phyloP scores from a whole-genome alignment of 30 jellyfish, hydroid and myxozoan genomes.

The Nemopilema nomurai region DNA sequence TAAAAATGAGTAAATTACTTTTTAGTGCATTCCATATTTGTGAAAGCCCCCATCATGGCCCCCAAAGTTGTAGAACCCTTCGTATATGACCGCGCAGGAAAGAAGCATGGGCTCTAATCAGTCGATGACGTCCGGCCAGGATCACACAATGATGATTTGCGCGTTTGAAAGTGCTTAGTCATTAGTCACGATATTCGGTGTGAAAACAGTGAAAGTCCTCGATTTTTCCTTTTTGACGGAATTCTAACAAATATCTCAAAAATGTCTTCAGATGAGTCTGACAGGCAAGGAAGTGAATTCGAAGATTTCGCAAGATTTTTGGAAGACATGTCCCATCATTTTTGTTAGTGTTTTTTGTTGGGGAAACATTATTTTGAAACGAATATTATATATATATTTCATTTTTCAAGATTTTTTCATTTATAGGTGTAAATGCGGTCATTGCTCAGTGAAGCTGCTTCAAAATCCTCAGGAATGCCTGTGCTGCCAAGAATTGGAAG shows the following conservation, averaged over 20 bases:
- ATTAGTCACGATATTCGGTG: background rate
- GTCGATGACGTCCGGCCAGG: background rate
- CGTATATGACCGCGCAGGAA: constrained; percentile 1
- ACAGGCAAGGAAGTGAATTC: background rate
- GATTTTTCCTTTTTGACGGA: background rate
- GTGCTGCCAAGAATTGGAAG: constrained; percentile 34
- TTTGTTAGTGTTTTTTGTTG: background rate
- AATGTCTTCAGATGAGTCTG: constrained; percentile 16
- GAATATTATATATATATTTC: constrained; percentile 1
- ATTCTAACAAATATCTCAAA: background rate
- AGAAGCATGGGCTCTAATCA: background rate
- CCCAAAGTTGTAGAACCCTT: constrained; percentile 9
- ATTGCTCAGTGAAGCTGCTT: constrained; percentile 20
- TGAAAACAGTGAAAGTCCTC: background rate
- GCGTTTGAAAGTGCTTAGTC: background rate
- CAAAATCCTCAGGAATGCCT: constrained; percentile 9
- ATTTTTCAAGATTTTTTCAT: background rate
- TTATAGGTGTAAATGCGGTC: constrained; percentile 32
- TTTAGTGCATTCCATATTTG: constrained; percentile 12
- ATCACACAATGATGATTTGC: background rate
- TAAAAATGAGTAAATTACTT: constrained; percentile 2
- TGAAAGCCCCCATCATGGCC: constrained; percentile 21
- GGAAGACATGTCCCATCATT: constrained; percentile 1
- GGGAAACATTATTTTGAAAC: background rate
- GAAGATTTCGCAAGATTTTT: constrained; percentile 13